Evolutionary conservation across 2,113 vertebrate species (phyloP).

Genomic region (Epinephelus fuscoguttatus): DNA sequence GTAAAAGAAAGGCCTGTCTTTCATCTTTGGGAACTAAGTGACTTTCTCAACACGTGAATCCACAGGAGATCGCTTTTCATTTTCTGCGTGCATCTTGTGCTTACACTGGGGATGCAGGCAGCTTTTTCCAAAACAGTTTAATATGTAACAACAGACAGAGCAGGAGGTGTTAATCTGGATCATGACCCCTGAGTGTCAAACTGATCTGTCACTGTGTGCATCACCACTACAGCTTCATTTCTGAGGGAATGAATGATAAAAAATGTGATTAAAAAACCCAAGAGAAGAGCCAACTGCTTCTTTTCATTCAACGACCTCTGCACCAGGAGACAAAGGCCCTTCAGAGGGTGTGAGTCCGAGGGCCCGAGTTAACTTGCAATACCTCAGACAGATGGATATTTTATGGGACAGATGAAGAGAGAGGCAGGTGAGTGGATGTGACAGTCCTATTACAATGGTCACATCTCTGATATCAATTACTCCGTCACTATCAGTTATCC

Average conservation of each 20-base stretch:
- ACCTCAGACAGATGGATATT: slow-evolving; percentile 81
- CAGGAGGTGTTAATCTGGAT: slow-evolving; percentile 55
- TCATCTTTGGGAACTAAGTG: slow-evolving; percentile 20
- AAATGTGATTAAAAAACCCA: slow-evolving; percentile 42
- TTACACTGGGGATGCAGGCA: not conserved
- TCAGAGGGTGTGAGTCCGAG: not conserved
- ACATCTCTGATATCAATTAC: slow-evolving; percentile 87
- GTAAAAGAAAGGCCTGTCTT: slow-evolving; percentile 31
- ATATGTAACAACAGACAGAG: slow-evolving; percentile 59
- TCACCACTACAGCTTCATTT: slow-evolving; percentile 21
- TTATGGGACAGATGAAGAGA: slow-evolving; percentile 76
- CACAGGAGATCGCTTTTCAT: slow-evolving; percentile 51
- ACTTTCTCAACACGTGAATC: slow-evolving; percentile 36
- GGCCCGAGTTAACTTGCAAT: not conserved
- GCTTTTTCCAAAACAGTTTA: slow-evolving; percentile 50
- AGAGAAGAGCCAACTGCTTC: slow-evolving; percentile 26
- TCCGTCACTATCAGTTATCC: slow-evolving; percentile 85
- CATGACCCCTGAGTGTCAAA: slow-evolving; percentile 52
- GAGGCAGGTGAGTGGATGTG: slow-evolving; percentile 70
- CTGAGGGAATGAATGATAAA: slow-evolving; percentile 35
- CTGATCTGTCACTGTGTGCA: slow-evolving; percentile 38
- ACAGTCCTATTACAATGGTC: slow-evolving; percentile 86
- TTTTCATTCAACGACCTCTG: slow-evolving; percentile 16
- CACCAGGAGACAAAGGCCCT: slow-evolving; percentile 20
- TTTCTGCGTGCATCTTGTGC: slow-evolving; percentile 23